Base-by-base conservation (phyloP, 2,888 invertebrate genomes). In the Laspeyria flexula region DNA sequence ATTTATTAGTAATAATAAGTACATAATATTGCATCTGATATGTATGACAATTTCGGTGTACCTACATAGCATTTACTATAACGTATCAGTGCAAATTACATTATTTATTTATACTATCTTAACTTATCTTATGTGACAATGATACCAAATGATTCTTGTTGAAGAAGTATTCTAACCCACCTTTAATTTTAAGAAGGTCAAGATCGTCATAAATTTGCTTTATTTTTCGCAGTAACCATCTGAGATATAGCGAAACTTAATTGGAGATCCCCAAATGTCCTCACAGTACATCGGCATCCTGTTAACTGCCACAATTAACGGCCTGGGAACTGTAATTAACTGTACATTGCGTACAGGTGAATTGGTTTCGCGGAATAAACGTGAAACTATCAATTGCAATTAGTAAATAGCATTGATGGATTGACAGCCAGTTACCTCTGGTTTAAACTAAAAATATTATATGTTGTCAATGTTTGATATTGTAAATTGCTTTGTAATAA, bases 221-320 rank as follows among this genome's bases (percentile, higher is more conserved):
- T 27, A 40, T 40, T 40, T 46, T 40, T 18, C 18, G 25, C 11
- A 31, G 31, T 40, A 38, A 40, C 13, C 13, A 13, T 34, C 40
- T 40, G 10, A 18, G 27, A 45, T 45, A 39, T 13, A 34, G 40
- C 33, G 12, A 34, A 46, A 40, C 39, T 46, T 33, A 27, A 46
- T 39, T 40, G 40, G 11, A 31, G 15, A 12, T 5, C 16, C 3
- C 25, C 16, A 39, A 40, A 40, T 18, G 46, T 40, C 25, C 27
- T 33, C 21, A 44, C 27, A 34, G 27, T 34, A 18, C 34, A 46
- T 46, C 33, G 45, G 31, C 38, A 23, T 38, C n/a, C 40, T 12
- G 33, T 46, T 40, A 46, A 40, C 40, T 34, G 12, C 27, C 13
- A 40, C 33, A 34, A 27, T 46, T 40, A 40, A 46, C 40, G 40